Percentiles rank a stretch among this genome's conserved stretches.
phyloP scores from a whole-genome alignment of 2,888 invertebrate species.

The Aporophyla lueneburgensis region DNA sequence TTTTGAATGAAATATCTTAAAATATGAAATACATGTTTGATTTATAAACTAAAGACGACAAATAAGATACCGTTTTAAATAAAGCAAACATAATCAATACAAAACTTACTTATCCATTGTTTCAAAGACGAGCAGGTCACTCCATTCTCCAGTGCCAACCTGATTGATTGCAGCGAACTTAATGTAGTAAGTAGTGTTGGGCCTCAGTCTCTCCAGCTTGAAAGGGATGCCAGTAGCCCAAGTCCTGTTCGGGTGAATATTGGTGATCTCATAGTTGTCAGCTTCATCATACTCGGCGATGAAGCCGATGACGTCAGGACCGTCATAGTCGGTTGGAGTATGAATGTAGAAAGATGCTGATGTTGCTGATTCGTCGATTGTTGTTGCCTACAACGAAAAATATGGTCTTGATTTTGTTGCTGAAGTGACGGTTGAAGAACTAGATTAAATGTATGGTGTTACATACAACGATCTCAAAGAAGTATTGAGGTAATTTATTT shows the following conservation, averaged over 20 bases:
- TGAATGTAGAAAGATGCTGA: constrained; percentile 78
- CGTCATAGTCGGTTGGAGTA: constrained; percentile 69
- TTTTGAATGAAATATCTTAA: background rate
- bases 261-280: constrained; percentile 78
- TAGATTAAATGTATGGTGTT: background rate
- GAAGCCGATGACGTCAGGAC: constrained; percentile 79
- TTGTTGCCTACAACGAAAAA: constrained; percentile 71
- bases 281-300: constrained; percentile 82
- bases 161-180: constrained; percentile 83
- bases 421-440: background rate
- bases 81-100: background rate
- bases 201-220: constrained; percentile 79
- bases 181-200: constrained; percentile 79
- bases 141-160: constrained; percentile 81
- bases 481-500: background rate
- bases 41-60: background rate
- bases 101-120: constrained; percentile 83
- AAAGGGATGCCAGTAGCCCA: constrained; percentile 81
- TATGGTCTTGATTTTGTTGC: background rate
- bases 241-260: constrained; percentile 83
- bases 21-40: background rate
- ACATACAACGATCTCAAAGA: background rate
- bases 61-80: no score
- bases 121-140: constrained; percentile 71
- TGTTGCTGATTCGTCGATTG: constrained; percentile 73